A percentile compares a stretch with the other conserved stretches of the same genome.
These are phyloP conservation scores for Sebastes steindachneri DNA, from an alignment of 2,797 vertebrate species.

Conservation along the genomic window DNA sequence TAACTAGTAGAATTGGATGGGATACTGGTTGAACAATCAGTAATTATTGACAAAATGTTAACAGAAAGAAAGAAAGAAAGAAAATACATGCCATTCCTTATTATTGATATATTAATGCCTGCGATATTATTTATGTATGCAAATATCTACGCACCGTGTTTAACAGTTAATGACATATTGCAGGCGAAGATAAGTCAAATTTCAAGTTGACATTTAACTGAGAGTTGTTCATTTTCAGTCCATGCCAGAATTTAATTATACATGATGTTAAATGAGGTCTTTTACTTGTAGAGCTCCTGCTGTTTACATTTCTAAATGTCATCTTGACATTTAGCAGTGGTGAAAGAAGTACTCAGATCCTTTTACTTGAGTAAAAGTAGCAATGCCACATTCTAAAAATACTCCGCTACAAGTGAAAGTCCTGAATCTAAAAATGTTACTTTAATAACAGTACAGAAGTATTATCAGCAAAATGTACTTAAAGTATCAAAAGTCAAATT, in stretches of 20 bases:
- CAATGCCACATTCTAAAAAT: no score
- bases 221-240: background rate
- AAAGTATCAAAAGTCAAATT: no score
- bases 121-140: background rate
- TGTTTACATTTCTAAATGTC: background rate
- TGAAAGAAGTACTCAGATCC: no score
- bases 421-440: no score
- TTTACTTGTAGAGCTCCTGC: background rate
- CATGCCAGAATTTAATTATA: background rate
- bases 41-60: background rate
- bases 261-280: background rate
- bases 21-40: background rate
- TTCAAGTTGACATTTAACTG: background rate
- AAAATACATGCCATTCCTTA: background rate
- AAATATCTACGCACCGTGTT: background rate
- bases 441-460: no score
- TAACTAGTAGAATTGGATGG: background rate
- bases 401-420: no score
- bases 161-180: background rate
- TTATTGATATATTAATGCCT: background rate
- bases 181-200: background rate
- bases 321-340: background rate
- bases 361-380: no score
- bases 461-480: no score
- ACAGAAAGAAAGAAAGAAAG: background rate